Base-by-base conservation (phyloP, 2,113 vertebrate species). In the Leptobrachium ailaonicum region DNA sequence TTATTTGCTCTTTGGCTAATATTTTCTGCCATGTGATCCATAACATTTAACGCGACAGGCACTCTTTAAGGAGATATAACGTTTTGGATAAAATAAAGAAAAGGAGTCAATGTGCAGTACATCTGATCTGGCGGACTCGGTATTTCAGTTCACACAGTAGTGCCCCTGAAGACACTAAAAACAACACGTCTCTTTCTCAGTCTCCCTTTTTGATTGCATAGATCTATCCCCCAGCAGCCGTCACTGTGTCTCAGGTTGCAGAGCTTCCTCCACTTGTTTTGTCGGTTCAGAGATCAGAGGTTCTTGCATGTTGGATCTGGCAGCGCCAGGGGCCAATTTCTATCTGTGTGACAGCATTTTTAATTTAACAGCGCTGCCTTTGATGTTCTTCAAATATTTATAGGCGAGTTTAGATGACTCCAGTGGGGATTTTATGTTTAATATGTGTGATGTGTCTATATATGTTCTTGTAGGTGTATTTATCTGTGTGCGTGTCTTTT, bases 331-430 rank as follows among this genome's bases (percentile, higher is more conserved):
- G 94, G 94, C 93, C 90, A 92, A 91, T 93, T 93, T 90, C 91
- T 93, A 89, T 92, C 91, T 90, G 86, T 93, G 92, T 93, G 94
- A 95, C 93, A 94, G 91, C 91, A 85, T 92, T 94, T 93, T 92
- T 93, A 93, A 93, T 93, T 93, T 93, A 92, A 91, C 90, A 92
- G 91, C 87, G 89, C 84, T 6, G 66, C 83, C 93, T 95, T 96
- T 96, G 94, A 95, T 95, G 92, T 93, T 91, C 90, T 87, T 74
- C 6, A 86, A 91, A 92, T 94, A 94, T 95, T 95, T 94, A 91
- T 92, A 92, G 91, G 88, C 90, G 90, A 89, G 85, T 90, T 91
- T 87, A 92, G 87, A 91, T 91, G 91, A 87, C 86, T 92, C 79
- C 66, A 45, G 50, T 63, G 66, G 79, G 50, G 50, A 73, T 58